phyloP scores from a whole-genome alignment of 2,113 vertebrate species.

The Alethe castanea region DNA sequence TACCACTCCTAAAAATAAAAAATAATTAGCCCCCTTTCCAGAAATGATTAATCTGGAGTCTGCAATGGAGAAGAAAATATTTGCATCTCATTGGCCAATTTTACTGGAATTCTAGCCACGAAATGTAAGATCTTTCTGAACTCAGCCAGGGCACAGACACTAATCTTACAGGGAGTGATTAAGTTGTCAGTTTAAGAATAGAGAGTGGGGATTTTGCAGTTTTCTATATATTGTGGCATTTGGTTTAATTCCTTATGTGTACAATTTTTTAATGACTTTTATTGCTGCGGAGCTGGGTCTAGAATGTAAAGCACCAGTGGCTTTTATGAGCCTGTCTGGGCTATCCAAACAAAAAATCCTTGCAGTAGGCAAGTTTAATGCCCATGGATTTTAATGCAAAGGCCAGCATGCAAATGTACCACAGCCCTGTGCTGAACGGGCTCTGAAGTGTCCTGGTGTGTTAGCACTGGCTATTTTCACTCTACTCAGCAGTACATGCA shows the following conservation, averaged over 20 bases:
- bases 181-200: constrained; percentile 37
- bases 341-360: constrained; percentile 40
- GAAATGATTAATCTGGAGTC: not conserved
- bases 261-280: constrained; percentile 26
- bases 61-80: not conserved
- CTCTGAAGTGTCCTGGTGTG: not conserved
- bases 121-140: not conserved
- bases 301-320: not conserved
- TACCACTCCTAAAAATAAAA: not conserved
- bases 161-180: constrained; percentile 10
- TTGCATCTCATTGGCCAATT: not conserved
- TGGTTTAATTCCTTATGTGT: not conserved
- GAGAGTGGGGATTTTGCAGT: not conserved
- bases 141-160: not conserved
- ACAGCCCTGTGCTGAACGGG: not conserved
- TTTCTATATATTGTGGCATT: constrained; percentile 15
- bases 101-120: constrained; percentile 15
- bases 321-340: constrained; percentile 11
- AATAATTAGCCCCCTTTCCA: not conserved
- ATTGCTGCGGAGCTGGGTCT: not conserved
- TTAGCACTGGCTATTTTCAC: not conserved
- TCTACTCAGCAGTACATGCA: not conserved
- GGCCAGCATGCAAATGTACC: not conserved
- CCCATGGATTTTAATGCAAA: constrained; percentile 12
- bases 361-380: constrained; percentile 21